phyloP scores from a whole-genome alignment of 2,888 invertebrate species.

The Catocala fraxini region DNA sequence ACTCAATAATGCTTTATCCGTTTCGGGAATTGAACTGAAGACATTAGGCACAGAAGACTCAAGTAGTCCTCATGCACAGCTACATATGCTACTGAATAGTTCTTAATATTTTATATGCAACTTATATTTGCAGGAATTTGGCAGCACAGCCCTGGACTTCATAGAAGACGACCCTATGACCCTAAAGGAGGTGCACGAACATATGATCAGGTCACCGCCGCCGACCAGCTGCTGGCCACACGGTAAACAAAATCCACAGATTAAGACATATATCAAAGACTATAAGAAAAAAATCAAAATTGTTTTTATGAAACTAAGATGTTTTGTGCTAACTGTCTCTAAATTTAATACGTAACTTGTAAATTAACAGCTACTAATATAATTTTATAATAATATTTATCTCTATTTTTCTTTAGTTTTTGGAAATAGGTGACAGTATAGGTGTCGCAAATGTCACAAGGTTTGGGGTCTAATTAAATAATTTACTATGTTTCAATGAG shows the following conservation, averaged over 20 bases:
- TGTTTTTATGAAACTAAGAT: slow-evolving; percentile 13
- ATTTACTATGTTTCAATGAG: too few relatives aligned
- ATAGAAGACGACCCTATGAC: slow-evolving; percentile 91
- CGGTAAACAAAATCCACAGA: slow-evolving; percentile 61
- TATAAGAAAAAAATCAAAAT: not conserved
- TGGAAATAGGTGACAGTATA: not conserved
- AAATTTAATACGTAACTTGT: slow-evolving; percentile 7
- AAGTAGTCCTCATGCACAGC: too few relatives aligned
- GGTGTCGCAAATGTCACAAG: too few relatives aligned
- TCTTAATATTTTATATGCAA: too few relatives aligned
- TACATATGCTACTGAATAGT: too few relatives aligned
- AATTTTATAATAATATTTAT: slow-evolving; percentile 3
- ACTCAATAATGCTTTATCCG: too few relatives aligned
- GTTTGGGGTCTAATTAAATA: too few relatives aligned
- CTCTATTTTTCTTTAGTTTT: not conserved
- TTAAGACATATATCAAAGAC: slow-evolving; percentile 2
- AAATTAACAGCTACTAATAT: slow-evolving; percentile 10
- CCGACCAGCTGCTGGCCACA: slow-evolving; percentile 92
- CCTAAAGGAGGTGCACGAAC: slow-evolving; percentile 93
- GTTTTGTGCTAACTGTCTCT: slow-evolving; percentile 4
- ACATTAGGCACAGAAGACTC: too few relatives aligned
- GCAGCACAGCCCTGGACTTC: slow-evolving; percentile 81
- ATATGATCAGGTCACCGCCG: slow-evolving; percentile 94
- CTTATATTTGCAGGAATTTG: slow-evolving; percentile 77
- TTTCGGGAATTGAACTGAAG: too few relatives aligned